Base-by-base conservation (phyloP, 2,113 vertebrate species). In the Austrofundulus limnaeus region DNA sequence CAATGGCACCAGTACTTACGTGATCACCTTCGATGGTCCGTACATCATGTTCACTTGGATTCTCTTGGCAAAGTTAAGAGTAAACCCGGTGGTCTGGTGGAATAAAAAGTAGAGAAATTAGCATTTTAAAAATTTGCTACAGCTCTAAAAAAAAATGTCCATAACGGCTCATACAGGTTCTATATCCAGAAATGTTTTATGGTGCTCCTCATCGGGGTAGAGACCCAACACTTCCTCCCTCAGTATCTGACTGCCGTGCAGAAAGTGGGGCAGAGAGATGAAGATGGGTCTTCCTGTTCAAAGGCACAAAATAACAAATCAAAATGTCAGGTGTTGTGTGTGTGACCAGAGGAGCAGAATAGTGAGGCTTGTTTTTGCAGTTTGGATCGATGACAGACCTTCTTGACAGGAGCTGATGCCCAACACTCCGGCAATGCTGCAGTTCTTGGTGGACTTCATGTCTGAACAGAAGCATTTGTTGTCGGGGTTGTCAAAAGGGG, bases 181-280 rank as follows among this genome's bases (percentile, higher is more conserved):
- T 51, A 98, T 80, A 45, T 99, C 96, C 78, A 99, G 65, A 81
- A 70, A 97, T 0, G 96, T 99, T 5, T 72, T 65, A 16, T 99
- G 96, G 1, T 97, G 88, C 45, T 94, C 72, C 48, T 85, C 60
- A 42, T 73, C 60, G 37, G 96, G 93, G 4, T 20, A 75, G 56
- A 99, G 61, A 1, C 97, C 96, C 58, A 86, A 47, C 11, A 96
- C 75, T 0, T 0, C 2, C 2, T 92, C n/a, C 16, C 14, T 10
- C 37, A 97, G 2, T 10, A 66, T 72, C 0, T 76, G 20, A 78
- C 92, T 96, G 25, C 92, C 96, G 9, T 95, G 72, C 21, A 98
- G 93, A 80, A 96, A 98, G 87, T 99, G 97, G 0, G 97, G 95
- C 55, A 98, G 90, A 17, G 96, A 95, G 74, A 99, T 95, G 61